Evolutionary conservation across 2,888 invertebrate species (phyloP).

Genomic region (Alcis repandata): DNA sequence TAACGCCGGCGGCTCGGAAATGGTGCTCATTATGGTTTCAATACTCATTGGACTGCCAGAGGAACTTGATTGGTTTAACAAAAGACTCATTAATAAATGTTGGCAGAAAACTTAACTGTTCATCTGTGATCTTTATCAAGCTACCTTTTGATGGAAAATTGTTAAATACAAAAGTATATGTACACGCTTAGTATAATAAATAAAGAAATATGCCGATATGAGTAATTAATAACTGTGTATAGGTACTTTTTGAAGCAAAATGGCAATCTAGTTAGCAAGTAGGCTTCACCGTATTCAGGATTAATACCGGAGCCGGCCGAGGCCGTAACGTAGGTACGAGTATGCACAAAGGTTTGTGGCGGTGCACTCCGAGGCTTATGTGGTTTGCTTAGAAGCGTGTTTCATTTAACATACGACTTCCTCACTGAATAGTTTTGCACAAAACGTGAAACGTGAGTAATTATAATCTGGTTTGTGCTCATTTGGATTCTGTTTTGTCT

Average conservation of each 20-base stretch:
- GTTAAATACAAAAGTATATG: background rate
- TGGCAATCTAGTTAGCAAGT: background rate
- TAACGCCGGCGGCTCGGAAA: conserved; percentile 15
- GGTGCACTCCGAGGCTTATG: conserved; percentile 16
- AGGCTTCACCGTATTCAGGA: conserved; percentile 4
- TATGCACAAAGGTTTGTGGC: conserved; percentile 28
- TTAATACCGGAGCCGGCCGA: conserved; percentile 18
- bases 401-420: conserved; percentile 17
- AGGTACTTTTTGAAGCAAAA: too few species aligned
- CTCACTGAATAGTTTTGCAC: conserved; percentile 3
- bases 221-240: too few species aligned
- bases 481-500: background rate
- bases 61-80: conserved; percentile 20
- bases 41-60: conserved; percentile 9
- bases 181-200: too few species aligned
- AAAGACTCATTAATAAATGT: conserved; percentile 2
- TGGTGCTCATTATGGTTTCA: conserved; percentile 19
- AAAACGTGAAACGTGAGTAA: background rate
- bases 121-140: too few species aligned
- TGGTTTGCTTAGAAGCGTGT: conserved; percentile 10
- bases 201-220: too few species aligned
- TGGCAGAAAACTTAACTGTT: background rate
- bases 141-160: background rate
- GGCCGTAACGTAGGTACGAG: conserved; percentile 15
- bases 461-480: conserved; percentile 3